Evolutionary conservation across 1,140 invertebrate species (phyloP).

Genomic region (Chironomus striatipennis): DNA sequence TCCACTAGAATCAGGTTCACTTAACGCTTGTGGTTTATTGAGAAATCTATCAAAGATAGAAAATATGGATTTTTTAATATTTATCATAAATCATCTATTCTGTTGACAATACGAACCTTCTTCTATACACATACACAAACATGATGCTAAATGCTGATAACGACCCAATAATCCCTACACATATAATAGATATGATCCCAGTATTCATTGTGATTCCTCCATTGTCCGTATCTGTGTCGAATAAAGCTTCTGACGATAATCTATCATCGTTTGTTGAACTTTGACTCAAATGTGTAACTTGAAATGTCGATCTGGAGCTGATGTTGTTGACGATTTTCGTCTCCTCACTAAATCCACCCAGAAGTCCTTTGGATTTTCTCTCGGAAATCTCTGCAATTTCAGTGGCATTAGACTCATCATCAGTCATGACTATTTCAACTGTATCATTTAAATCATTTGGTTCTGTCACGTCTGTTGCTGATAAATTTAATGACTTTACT

Average conservation of each 20-base stretch:
- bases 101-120: slow-evolving; percentile 32
- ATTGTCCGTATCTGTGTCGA: slow-evolving; percentile 29
- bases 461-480: not conserved
- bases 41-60: slow-evolving; percentile 44
- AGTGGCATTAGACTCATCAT: slow-evolving; percentile 29
- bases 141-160: slow-evolving; percentile 62
- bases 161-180: slow-evolving; percentile 53
- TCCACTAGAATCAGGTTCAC: slow-evolving; percentile 77
- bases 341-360: slow-evolving; percentile 35
- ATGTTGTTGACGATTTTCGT: slow-evolving; percentile 33
- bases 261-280: slow-evolving; percentile 34
- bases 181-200: slow-evolving; percentile 61
- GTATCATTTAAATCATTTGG: not conserved
- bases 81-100: too few relatives aligned
- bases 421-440: not conserved
- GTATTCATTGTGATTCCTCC: slow-evolving; percentile 44
- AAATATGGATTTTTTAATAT: too few relatives aligned
- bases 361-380: slow-evolving; percentile 36
- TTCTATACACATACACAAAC: slow-evolving; percentile 49
- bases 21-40: slow-evolving; percentile 73
- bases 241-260: slow-evolving; percentile 36
- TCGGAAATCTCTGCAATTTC: slow-evolving; percentile 35
- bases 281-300: slow-evolving; percentile 24
- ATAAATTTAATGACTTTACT: not conserved
- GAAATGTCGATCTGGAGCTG: slow-evolving; percentile 33